phyloP scores from a whole-genome alignment of 1,140 invertebrate genomes.

The Rhynchophorus ferrugineus region DNA sequence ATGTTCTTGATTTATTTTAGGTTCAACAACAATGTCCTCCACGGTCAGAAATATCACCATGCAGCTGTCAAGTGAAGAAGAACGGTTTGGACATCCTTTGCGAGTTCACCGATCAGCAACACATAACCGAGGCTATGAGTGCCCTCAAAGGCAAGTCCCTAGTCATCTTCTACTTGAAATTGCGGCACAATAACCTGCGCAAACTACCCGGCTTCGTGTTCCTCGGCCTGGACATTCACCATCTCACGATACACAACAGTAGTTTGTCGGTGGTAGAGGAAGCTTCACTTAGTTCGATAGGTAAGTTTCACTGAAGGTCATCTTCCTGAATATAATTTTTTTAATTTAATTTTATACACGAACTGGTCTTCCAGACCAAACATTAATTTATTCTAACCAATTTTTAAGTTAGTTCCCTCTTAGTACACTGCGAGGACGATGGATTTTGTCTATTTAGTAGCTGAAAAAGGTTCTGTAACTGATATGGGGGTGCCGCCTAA shows the following conservation, averaged over 20 bases:
- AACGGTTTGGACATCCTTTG: slow-evolving; percentile 79
- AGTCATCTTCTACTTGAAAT: slow-evolving; percentile 77
- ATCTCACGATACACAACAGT: slow-evolving; percentile 80
- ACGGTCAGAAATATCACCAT: slow-evolving; percentile 63
- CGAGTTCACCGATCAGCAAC: slow-evolving; percentile 68
- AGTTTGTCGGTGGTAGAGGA: slow-evolving; percentile 80
- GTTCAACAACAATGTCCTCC: slow-evolving; percentile 61
- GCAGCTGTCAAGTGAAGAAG: slow-evolving; percentile 74
- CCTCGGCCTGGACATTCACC: slow-evolving; percentile 76
- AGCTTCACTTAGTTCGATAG: slow-evolving; percentile 73
- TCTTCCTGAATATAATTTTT: neutral
- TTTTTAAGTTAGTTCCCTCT: too few species aligned
- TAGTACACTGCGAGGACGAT: too few species aligned
- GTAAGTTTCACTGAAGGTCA: slow-evolving; percentile 43
- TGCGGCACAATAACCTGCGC: slow-evolving; percentile 73
- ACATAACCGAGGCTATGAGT: slow-evolving; percentile 69
- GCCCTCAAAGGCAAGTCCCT: slow-evolving; percentile 64
- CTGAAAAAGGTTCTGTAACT: too few species aligned
- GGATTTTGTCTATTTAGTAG: too few species aligned
- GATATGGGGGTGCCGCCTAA: too few species aligned
- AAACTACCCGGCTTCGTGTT: slow-evolving; percentile 79
- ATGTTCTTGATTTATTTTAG: slow-evolving; percentile 27
- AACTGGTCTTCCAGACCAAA: too few species aligned
- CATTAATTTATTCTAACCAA: too few species aligned
- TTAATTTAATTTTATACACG: neutral